Evolutionary conservation across 92 coral and sea anemone genomes (phyloP), one percentile per base, ranked within the genome.

Genomic region (Zoanthus sansibaricus): DNA sequence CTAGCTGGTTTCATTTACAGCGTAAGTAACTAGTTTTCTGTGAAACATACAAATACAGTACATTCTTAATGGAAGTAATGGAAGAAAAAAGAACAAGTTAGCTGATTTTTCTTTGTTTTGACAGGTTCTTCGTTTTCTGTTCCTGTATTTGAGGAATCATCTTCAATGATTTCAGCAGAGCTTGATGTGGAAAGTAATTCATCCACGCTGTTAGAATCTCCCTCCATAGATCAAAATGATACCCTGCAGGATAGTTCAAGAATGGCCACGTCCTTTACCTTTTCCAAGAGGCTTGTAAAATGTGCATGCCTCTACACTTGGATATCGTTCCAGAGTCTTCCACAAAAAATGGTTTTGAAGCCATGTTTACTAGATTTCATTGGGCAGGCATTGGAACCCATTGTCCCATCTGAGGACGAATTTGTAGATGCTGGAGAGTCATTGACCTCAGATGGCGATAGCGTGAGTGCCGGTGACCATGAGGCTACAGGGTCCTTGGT

Each of bases 321-420:
- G 91, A 90, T 97, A 74, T 90, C 93, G 21, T 92, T 97, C 74
- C 99, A 97, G 87, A 91, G 98, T 6, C 79, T 97, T 48, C 99
- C 99, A 16, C 96, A 97, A 67, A 98, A 97, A 83, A 97, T 97
- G 99, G 95, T 97, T 47, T 88, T 97, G 11, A 95, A 95, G 67
- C 99, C 99, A 1, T 91, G 95, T 42, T 49, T 97, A 71, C 83
- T 97, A n/a, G 98, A 95, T 78, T 97, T 97, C 93, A 77, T 97
- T 72, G 99, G 94, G 13, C 97, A 90, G 51, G 98, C 99, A 9
- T 83, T 97, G 52, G 93, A 95, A 87, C 99, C 99, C 17, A 97
- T 97, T 61, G 95, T 96, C 69, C 88, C 94, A 8, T 92, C 99
- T 1, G 84, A 64, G 25, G 93, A 62, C 15, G 98, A 93, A 77